Evolutionary conservation across 2,888 invertebrate species (phyloP), one percentile per base, ranked within the genome.

Genomic region (Papilio demoleus): DNA sequence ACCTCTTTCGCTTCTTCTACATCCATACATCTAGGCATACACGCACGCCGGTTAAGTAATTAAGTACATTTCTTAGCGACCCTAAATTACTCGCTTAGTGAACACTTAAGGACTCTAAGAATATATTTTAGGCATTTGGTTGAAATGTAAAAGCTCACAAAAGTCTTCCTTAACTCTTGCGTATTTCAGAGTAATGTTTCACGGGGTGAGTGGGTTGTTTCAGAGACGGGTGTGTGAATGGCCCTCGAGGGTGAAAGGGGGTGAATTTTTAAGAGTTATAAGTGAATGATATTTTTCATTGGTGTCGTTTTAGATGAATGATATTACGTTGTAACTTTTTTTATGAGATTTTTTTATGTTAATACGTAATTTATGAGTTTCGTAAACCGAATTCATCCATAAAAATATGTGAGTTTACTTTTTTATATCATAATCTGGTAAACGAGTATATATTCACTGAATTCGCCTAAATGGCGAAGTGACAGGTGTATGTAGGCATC

Each of bases 181-280:
- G 42, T 17, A 17, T 31, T 31, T 31, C 73, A 76, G 75, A 78
- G 79, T 84, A 81, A 86, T 83, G 84, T 77, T n/a, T n/a, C n/a
- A 79, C 24, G 38, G 36, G 24, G 60, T n/a, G n/a, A n/a, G 22
- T 5, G 47, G 36, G 59, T 31, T 22, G 66, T 24, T 38, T 9
- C 31, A 34, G 6, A 12, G 12, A 6, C 4, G 47, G 47, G 47
- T 22, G 61, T 11, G 36, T 36, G 47, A 67, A 67, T 45, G 64
- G 50, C 53, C 19, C 27, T 47, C 45, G n/a, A 31, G 65, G 22
- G 50, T 36, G 53, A 70, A 77, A 77, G 79, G 76, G 79, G 81
- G 82, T 61, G 63, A 36, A 42, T 50, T 68, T 63, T 68, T 63
- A 59, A 40, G 24, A 64, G 64, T 19, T 58, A 40, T 68, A 58